Evolutionary conservation across 2,797 vertebrate species (phyloP).

Genomic region (Uromys caudimaculatus): DNA sequence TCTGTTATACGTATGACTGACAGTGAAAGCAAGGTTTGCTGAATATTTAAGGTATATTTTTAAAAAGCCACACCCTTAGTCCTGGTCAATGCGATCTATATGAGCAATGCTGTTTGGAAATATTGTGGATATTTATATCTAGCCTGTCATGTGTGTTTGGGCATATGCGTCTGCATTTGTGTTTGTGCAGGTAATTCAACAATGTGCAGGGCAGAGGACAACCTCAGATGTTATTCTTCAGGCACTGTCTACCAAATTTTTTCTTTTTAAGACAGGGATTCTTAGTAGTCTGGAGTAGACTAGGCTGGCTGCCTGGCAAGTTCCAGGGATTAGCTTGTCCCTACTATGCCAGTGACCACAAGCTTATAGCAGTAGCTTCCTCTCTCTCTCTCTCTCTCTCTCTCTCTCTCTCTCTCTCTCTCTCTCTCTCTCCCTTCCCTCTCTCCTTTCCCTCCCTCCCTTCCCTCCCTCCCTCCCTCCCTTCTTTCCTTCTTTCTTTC

Average conservation of each 20-base stretch:
- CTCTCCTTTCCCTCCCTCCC: background rate
- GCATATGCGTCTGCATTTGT: background rate
- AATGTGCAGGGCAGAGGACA: background rate
- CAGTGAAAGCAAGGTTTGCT: background rate
- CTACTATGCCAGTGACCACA: too few species aligned
- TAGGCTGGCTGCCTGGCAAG: background rate
- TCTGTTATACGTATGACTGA: background rate
- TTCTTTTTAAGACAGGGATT: background rate
- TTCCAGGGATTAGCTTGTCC: background rate
- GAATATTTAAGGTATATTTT: slow-evolving; percentile 41
- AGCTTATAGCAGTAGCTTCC: background rate
- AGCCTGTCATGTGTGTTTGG: background rate
- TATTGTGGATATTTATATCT: background rate
- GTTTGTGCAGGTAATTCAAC: background rate
- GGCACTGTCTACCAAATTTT: background rate
- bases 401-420: background rate
- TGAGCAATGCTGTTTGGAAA: background rate
- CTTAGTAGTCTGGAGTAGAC: background rate
- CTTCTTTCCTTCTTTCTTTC: too few species aligned
- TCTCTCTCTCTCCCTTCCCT: rapidly evolving
- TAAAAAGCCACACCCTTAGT: background rate
- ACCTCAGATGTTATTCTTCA: background rate
- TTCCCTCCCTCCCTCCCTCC: too few species aligned
- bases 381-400: background rate
- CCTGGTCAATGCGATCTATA: background rate